Evolutionary conservation across 53 echinoderm and acorn worm species (phyloP).

Genomic region (Paracentrotus lividus): DNA sequence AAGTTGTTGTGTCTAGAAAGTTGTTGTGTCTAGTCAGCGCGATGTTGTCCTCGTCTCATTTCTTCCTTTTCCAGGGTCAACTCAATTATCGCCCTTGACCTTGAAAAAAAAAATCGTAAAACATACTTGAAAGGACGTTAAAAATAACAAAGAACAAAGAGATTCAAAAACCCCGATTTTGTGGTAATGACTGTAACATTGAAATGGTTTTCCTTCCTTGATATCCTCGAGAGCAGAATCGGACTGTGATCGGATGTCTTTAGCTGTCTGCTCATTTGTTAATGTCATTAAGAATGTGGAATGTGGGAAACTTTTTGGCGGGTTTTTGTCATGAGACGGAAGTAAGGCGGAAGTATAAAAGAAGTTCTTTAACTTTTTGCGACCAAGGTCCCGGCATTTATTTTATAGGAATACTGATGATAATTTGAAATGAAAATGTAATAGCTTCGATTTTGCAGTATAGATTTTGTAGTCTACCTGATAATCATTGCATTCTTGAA

Average conservation of each 20-base stretch:
- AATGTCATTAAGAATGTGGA: conserved; percentile 48
- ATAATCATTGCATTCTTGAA: no score
- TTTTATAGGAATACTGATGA: not conserved
- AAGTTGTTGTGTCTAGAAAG: not conserved
- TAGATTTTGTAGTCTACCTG: no score
- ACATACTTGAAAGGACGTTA: not conserved
- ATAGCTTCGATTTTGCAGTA: not conserved
- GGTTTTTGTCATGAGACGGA: conserved; percentile 8
- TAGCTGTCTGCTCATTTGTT: conserved; percentile 41
- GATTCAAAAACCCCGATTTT: not conserved
- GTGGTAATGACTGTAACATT: conserved; percentile 44
- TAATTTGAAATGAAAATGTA: not conserved
- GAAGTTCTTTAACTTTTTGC: not conserved
- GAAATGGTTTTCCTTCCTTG: conserved; percentile 58
- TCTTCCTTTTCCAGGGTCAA: conserved; percentile 11
- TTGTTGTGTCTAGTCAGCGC: conserved; percentile 2
- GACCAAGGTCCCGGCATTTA: not conserved
- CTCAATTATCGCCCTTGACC: conserved; percentile 13
- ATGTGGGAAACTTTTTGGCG: conserved; percentile 53
- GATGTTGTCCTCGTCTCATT: conserved; percentile 6
- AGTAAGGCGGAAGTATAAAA: no score
- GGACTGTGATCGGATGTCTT: conserved; percentile 56
- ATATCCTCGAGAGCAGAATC: conserved; percentile 41
- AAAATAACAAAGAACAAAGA: conserved; percentile 19
- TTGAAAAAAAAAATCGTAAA: conserved; percentile 1